phyloP scores from a whole-genome alignment of 2,797 vertebrate species.

The Urocyon cinereoargenteus region DNA sequence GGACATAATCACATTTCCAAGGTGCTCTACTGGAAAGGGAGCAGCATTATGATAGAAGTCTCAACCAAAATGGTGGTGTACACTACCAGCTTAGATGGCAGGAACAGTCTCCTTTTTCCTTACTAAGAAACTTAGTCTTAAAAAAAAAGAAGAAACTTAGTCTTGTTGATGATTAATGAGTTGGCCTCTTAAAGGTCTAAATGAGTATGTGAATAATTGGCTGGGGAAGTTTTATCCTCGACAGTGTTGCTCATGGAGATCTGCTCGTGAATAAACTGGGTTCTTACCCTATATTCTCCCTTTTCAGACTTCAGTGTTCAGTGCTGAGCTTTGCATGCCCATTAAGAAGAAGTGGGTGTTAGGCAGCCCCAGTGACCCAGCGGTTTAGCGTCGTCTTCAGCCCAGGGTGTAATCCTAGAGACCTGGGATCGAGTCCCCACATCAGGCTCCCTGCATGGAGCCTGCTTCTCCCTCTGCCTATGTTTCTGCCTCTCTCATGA shows the following conservation, averaged over 20 bases:
- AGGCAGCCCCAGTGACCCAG: too few relatives aligned
- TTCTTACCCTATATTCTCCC: not conserved
- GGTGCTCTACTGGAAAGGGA: not conserved
- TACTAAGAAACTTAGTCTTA: slow-evolving; percentile 28
- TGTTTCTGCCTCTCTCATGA: too few relatives aligned
- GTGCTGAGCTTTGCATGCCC: slow-evolving; percentile 10
- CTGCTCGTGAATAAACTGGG: not conserved
- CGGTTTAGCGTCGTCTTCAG: too few relatives aligned
- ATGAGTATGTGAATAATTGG: not conserved
- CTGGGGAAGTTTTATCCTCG: not conserved
- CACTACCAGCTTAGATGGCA: not conserved
- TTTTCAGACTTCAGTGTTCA: slow-evolving; percentile 41
- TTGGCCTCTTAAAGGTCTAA: not conserved
- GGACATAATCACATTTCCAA: not conserved
- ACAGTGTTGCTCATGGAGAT: not conserved
- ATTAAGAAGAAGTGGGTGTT: not conserved
- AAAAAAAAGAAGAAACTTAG: not conserved
- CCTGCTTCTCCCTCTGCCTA: too few relatives aligned
- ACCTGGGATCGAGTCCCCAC: too few relatives aligned
- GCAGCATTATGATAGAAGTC: not conserved
- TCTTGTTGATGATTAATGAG: slow-evolving; percentile 11
- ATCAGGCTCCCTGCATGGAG: too few relatives aligned
- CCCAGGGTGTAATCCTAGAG: too few relatives aligned
- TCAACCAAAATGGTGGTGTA: not conserved
- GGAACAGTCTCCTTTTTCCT: not conserved